These are phyloP conservation scores for Actinemys pallida DNA, from an alignment of 2,113 vertebrate genomes.

Conservation along the genomic window DNA sequence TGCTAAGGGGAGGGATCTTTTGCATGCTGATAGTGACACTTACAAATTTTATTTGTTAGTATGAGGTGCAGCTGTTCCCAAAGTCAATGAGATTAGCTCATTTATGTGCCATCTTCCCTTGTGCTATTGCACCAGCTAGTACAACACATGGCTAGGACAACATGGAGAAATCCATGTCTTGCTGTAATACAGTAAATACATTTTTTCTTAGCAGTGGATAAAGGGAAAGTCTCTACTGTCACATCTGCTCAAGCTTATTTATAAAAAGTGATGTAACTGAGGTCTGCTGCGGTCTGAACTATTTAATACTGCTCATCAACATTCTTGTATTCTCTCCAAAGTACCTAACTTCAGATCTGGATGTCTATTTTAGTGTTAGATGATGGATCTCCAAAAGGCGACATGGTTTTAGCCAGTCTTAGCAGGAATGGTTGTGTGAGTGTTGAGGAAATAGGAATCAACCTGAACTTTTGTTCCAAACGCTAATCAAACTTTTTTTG, in stretches of 20 bases:
- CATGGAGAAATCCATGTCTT: background rate
- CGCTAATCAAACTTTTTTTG: background rate
- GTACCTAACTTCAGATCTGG: background rate
- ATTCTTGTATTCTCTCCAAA: background rate
- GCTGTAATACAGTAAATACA: background rate
- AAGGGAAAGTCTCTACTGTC: slow-evolving; percentile 22
- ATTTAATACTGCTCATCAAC: background rate
- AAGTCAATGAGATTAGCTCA: background rate
- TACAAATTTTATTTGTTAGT: slow-evolving; percentile 1
- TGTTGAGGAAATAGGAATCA: background rate
- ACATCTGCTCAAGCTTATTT: background rate
- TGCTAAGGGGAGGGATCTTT: background rate
- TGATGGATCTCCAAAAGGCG: background rate
- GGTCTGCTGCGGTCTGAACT: background rate
- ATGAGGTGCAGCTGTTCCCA: background rate
- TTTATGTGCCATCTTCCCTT: background rate
- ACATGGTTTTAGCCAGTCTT: background rate
- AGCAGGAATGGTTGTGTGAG: background rate
- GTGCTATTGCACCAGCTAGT: background rate
- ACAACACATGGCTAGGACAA: background rate
- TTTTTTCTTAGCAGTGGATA: slow-evolving; percentile 4
- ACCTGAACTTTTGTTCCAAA: background rate
- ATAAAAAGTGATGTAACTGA: background rate
- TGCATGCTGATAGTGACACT: background rate
- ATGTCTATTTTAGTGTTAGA: background rate